Conservation (phyloP, 23 tunicate species). For the Ascidia mentula region DNA sequence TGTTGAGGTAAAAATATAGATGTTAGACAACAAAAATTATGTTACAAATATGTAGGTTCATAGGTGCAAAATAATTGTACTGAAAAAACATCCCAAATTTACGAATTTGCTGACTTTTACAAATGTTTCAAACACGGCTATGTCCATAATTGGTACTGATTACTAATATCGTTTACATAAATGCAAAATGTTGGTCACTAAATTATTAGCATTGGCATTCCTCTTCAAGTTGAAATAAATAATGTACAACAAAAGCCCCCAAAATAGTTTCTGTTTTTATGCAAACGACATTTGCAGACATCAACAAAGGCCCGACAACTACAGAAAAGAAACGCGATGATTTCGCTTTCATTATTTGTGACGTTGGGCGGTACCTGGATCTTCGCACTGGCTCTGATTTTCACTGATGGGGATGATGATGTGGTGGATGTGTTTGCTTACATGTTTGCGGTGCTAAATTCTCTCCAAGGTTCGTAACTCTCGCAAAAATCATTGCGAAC, state of each 20-base stretch:
- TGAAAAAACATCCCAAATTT: too few relatives aligned
- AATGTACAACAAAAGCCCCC: neutral
- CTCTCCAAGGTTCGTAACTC: conserved; percentile 36
- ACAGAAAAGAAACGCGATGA: neutral
- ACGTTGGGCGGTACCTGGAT: conserved; percentile 26
- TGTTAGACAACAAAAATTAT: too few relatives aligned
- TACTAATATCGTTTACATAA: too few relatives aligned
- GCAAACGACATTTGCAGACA: neutral
- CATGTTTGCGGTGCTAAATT: conserved; percentile 20
- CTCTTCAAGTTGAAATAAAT: neutral
- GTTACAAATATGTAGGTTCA: too few relatives aligned
- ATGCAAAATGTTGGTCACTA: too few relatives aligned
- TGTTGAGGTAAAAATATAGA: too few relatives aligned
- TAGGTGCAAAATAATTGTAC: too few relatives aligned
- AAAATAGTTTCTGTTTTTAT: neutral
- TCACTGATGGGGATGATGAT: neutral
- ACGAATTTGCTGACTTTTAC: too few relatives aligned
- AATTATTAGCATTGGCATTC: too few relatives aligned
- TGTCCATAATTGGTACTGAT: too few relatives aligned
- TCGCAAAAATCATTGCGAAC: too few relatives aligned
- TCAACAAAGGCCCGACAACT: neutral
- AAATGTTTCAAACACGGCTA: too few relatives aligned
- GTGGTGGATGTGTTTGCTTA: conserved; percentile 10
- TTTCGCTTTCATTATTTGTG: neutral
- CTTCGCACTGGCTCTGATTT: conserved; percentile 9